Evolutionary conservation across 2,797 vertebrate genomes (phyloP), one percentile per base, ranked within the genome.

Genomic region (Poeciliopsis infans): DNA sequence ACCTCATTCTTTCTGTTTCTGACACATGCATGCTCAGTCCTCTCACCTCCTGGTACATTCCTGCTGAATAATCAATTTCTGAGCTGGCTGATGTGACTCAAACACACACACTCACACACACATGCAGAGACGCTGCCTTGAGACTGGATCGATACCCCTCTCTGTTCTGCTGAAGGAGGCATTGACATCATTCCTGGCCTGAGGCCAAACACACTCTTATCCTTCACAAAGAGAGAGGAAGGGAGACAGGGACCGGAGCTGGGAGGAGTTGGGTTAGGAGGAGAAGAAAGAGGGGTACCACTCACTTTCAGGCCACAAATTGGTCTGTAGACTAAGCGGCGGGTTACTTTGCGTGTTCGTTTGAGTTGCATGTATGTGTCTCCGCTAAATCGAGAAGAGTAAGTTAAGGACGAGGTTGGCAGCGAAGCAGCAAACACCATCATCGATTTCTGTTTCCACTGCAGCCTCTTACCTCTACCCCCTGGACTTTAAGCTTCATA

Each of bases 401-500:
- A 78, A 87, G 76, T 91, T 88, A 84, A 83, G 80, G 78, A 90
- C 79, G 83, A 78, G 87, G 87, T 77, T 82, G 89, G 79, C 81
- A 85, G 85, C 55, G 57, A 84, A 53, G 80, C 41, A 25, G 78
- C 87, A 83, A 86, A 86, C 76, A 59, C 79, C 69, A 81, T 88
- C 86, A 91, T 87, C 41, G 72, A 85, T 83, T 86, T 86, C 79
- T 89, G 89, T 88, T 88, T 79, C 84, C 83, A 72, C 46, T 53
- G 71, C 85, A 82, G 83, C 74, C 71, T 91, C 96, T 96, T 95
- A 99, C 98, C 98, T 99, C 98, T 59, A 95, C 93, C 87, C 94
- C 94, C 87, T 94, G 98, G 91, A 99, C 98, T 94, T 99, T 99
- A 91, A 99, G 95, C 85, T 99, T 99, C 98, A 99, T 99, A 96